A percentile compares a stretch with the other conserved stretches of the same genome.
Conservation (phyloP, 2,113 vertebrate species). For the Opisthocomus hoazin region DNA sequence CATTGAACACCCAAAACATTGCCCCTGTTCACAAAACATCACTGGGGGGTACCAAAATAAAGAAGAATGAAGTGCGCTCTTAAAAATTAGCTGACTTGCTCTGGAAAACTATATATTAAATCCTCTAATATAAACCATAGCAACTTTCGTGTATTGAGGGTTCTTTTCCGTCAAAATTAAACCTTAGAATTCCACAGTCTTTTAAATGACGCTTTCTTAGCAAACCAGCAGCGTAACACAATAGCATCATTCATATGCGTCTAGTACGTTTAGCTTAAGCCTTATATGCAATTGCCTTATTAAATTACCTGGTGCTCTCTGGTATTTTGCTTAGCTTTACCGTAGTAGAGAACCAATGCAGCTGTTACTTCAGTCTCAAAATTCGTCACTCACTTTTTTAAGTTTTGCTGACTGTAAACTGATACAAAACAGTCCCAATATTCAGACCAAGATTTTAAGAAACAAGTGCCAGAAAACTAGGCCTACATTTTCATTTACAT, state of each 20-base stretch:
- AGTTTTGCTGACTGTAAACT: background rate
- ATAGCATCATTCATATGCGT: conserved; percentile 9
- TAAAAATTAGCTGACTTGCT: background rate
- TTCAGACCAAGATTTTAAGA: background rate
- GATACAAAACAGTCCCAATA: background rate
- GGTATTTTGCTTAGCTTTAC: conserved; percentile 35
- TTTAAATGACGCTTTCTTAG: background rate
- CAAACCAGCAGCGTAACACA: background rate
- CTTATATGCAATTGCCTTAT: background rate
- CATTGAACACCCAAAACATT: background rate
- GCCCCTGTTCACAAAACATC: background rate
- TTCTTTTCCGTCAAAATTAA: background rate
- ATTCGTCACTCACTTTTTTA: background rate
- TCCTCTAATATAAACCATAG: background rate
- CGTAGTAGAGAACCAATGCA: background rate
- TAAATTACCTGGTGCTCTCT: conserved; percentile 43
- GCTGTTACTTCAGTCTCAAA: conserved; percentile 19
- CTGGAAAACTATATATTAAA: background rate
- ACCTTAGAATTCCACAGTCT: background rate
- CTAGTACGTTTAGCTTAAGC: background rate
- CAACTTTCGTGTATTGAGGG: background rate
- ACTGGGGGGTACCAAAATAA: background rate
- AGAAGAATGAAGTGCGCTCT: background rate
- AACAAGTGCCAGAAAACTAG: background rate
- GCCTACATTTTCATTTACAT: background rate